Conservation (phyloP, 2,888 invertebrate genomes). For the Nesidiocoris tenuis region DNA sequence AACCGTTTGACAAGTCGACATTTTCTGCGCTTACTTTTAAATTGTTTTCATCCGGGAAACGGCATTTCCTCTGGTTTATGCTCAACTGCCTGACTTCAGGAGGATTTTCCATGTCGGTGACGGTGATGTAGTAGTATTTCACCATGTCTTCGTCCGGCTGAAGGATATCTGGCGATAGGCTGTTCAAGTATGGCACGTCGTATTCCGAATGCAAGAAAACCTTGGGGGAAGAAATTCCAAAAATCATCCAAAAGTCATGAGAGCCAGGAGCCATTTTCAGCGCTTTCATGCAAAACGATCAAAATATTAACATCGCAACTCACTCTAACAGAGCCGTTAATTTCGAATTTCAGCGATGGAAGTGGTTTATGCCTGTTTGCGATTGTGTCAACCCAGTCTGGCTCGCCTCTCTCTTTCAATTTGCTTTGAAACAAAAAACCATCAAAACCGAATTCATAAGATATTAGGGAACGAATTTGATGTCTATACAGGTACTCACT, state of each 20-base stretch:
- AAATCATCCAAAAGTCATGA: no score
- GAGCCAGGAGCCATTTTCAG: no score
- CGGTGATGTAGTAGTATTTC: conserved; percentile 55
- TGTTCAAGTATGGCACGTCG: conserved; percentile 71
- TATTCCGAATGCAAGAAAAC: conserved; percentile 64
- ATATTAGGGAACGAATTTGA: background rate
- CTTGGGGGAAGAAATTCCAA: no score
- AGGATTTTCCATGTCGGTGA: conserved; percentile 67
- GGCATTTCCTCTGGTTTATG: conserved; percentile 61
- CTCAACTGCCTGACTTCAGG: conserved; percentile 63
- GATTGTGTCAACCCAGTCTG: conserved; percentile 19
- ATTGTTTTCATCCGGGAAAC: conserved; percentile 65
- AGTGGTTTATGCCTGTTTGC: conserved; percentile 8
- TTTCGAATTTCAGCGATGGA: conserved; percentile 11
- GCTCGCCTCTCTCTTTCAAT: conserved; percentile 2
- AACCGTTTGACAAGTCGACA: no score
- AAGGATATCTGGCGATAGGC: conserved; percentile 64
- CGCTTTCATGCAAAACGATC: no score
- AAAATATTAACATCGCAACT: no score
- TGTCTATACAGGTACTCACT: conserved; percentile 50
- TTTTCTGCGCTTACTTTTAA: conserved; percentile 52
- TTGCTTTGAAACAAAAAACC: background rate
- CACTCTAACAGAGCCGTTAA: conserved; percentile 20
- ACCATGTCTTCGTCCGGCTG: conserved; percentile 61
- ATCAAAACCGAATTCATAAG: no score